phyloP scores from a whole-genome alignment of 2,113 vertebrate species.

The Australoheros scitulus region DNA sequence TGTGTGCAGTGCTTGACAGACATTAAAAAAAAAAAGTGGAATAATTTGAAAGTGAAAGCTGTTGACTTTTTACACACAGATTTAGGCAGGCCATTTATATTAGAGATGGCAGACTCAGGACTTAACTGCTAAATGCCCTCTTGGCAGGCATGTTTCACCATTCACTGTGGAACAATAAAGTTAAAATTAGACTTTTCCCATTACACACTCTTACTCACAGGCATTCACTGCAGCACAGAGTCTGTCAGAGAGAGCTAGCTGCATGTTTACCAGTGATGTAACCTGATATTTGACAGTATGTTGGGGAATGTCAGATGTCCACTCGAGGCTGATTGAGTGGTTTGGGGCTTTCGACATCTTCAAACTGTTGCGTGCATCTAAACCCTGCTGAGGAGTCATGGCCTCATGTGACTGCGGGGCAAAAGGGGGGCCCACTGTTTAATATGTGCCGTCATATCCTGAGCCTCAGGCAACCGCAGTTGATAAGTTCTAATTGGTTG shows the following conservation, averaged over 20 bases:
- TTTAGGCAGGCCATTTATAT: background rate
- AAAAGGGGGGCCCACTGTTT: background rate
- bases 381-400: background rate
- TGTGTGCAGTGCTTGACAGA: background rate
- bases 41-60: background rate
- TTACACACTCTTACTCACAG: slow-evolving; percentile 44
- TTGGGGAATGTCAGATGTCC: slow-evolving; percentile 74
- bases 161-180: slow-evolving; percentile 54
- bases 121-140: background rate
- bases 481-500: background rate
- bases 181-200: slow-evolving; percentile 68
- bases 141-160: slow-evolving; percentile 37
- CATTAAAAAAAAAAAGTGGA: background rate
- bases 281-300: slow-evolving; percentile 75
- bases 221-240: slow-evolving; percentile 29
- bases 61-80: background rate
- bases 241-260: slow-evolving; percentile 44
- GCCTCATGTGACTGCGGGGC: slow-evolving; percentile 6
- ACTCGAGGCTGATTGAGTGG: slow-evolving; percentile 50
- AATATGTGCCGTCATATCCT: background rate
- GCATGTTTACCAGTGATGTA: slow-evolving; percentile 71
- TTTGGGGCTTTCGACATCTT: slow-evolving; percentile 36
- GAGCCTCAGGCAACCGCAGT: background rate
- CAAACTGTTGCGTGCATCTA: slow-evolving; percentile 31
- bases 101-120: slow-evolving; percentile 14